A percentile compares a stretch with the other conserved stretches of the same genome.
Evolutionary conservation across 1,140 invertebrate genomes (phyloP).

Genomic region (Apocrypta bakeri): DNA sequence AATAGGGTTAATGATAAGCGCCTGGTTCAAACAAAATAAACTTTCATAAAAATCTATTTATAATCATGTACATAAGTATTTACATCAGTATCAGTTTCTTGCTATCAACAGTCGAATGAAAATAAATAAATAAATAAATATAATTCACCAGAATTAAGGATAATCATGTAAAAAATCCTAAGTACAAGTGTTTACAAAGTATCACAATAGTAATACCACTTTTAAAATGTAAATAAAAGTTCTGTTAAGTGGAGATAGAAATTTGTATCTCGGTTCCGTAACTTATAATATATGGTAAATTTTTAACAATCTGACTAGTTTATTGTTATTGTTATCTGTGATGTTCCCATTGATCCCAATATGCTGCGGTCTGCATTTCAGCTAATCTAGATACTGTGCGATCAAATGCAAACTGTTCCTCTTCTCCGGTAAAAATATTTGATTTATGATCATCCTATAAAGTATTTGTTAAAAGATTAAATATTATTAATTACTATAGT

Average conservation of each 20-base stretch:
- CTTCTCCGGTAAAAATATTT: conserved; percentile 96
- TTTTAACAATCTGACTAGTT: conserved; percentile 36
- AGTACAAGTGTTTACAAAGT: conserved; percentile 25
- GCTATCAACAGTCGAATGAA: background rate
- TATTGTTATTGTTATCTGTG: conserved; percentile 66
- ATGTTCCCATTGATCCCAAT: conserved; percentile 89
- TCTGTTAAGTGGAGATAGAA: background rate
- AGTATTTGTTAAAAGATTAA: conserved; percentile 45
- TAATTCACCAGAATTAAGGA: conserved; percentile 4
- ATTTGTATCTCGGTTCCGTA: background rate
- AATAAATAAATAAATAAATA: conserved; percentile 48
- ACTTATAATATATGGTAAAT: background rate
- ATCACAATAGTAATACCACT: conserved; percentile 41
- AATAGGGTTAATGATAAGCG: conserved; percentile 1
- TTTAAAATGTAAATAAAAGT: conserved; percentile 15
- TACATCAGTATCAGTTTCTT: background rate
- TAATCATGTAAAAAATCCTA: conserved; percentile 9
- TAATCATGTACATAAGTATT: background rate
- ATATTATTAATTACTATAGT: no score
- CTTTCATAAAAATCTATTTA: conserved; percentile 14
- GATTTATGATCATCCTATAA: conserved; percentile 81
- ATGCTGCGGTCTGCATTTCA: conserved; percentile 96
- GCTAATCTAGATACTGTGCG: conserved; percentile 92
- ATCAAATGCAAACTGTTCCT: conserved; percentile 98
- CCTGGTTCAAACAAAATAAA: conserved; percentile 9